Base-by-base conservation (phyloP, 2,888 invertebrate species). In the Abrostola tripartita region DNA sequence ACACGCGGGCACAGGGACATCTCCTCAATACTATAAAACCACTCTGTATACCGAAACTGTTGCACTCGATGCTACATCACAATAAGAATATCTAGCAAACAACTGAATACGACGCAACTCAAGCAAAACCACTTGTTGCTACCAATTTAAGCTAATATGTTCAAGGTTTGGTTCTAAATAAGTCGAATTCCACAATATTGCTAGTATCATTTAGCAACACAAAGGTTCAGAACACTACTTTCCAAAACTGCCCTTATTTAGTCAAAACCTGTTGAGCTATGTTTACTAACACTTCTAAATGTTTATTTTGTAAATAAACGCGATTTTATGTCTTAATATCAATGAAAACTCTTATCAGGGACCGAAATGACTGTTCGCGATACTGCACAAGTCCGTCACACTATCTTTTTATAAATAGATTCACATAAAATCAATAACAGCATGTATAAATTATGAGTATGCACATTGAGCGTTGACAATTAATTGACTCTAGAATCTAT, bases 361-460 rank as follows among this genome's bases (percentile, higher is more conserved):
- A 63, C 24, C 11, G 35, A 59, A 63, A 59, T 51, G 44, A 61
- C 54, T 44, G 35, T 11, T 42, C 42, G 52, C 42, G 54, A 61
- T 61, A 66, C 61, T 41, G 61, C 65, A 73, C 66, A 52, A 57
- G 41, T 59, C 51, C 50, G 35, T 67, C 60, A 52, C 54, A 72
- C 73, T 72, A 73, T 73, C 72, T 47, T 61, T 50, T 73, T 71
- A 78, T 69, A 76, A 78, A 78, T 76, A 78, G 71, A 66, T 69
- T 71, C 73, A 53, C 69, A 76, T 69, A 71, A 78, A 78, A 78
- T 78, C 78, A 76, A 78, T 78, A 78, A 67, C 67, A 64, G 56
- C 69, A 65, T 65, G 65, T 74, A 76, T 65, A 71, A 54, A 56
- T 66, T 78, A 78, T 75, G 62, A 68, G 57, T 76, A 61, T 70